phyloP scores from a whole-genome alignment of 2,888 invertebrate species.

The Bellardia bayeri region DNA sequence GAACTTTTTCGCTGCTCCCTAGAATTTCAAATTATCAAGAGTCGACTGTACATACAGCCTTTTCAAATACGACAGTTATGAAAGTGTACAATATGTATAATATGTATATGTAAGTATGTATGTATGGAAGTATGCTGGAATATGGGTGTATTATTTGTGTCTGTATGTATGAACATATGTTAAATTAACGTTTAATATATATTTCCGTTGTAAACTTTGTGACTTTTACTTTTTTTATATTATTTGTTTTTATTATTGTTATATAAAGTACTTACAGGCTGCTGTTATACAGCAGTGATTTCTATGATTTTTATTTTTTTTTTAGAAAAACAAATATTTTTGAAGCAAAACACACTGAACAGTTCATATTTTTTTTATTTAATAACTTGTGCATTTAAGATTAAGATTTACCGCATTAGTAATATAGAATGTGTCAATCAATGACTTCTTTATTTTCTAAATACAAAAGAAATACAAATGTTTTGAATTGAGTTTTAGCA shows the following conservation, averaged over 20 bases:
- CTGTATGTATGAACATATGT: not conserved
- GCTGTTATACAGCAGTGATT: not conserved
- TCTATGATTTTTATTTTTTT: not conserved
- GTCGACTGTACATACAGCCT: not conserved
- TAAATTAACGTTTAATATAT: conserved; percentile 11
- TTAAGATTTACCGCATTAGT: too few species aligned
- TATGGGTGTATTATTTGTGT: not conserved
- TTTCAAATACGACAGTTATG: conserved; percentile 9
- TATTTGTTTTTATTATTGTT: not conserved
- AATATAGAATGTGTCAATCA: too few species aligned
- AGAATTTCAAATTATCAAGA: too few species aligned
- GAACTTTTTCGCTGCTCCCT: too few species aligned
- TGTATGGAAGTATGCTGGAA: not conserved
- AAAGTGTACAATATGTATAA: not conserved
- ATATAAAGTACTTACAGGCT: not conserved
- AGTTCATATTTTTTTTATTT: too few species aligned
- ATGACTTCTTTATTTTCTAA: too few species aligned
- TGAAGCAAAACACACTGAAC: too few species aligned
- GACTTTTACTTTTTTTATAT: not conserved
- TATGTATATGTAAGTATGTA: not conserved
- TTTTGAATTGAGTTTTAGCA: too few species aligned
- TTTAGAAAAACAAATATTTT: not conserved
- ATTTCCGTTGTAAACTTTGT: conserved; percentile 5
- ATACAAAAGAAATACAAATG: too few species aligned
- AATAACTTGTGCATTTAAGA: too few species aligned